Percentiles rank a stretch among this genome's conserved stretches.
These are phyloP conservation scores for Alligator sinensis DNA, from an alignment of 2,113 vertebrate genomes.

Conservation along the genomic window DNA sequence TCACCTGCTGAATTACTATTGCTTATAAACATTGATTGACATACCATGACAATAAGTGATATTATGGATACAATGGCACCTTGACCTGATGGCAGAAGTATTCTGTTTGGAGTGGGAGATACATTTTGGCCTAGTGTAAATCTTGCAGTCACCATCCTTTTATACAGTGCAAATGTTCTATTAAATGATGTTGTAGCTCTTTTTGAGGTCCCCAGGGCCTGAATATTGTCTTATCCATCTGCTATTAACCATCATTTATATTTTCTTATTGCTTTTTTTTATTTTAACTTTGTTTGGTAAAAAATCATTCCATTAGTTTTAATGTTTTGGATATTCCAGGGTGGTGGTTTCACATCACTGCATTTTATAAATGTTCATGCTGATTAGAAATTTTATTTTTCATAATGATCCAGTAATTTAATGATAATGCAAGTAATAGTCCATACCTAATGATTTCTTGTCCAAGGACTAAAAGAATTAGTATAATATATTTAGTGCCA, in stretches of 20 bases:
- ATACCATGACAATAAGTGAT: not conserved
- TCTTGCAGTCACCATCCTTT: not conserved
- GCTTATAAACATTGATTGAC: not conserved
- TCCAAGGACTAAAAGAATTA: slow-evolving; percentile 75
- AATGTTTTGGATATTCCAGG: slow-evolving; percentile 33
- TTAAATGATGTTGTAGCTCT: not conserved
- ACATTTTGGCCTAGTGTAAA: not conserved
- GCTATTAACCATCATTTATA: not conserved
- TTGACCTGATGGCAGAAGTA: not conserved
- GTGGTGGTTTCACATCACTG: slow-evolving; percentile 43
- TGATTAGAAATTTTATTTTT: slow-evolving; percentile 77
- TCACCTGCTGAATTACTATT: not conserved
- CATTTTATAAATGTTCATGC: slow-evolving; percentile 68
- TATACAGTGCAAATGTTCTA: not conserved
- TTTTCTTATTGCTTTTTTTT: slow-evolving; percentile 38
- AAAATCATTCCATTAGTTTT: slow-evolving; percentile 25
- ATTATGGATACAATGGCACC: not conserved
- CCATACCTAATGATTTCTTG: slow-evolving; percentile 75
- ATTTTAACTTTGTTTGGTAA: slow-evolving; percentile 53
- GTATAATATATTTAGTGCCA: slow-evolving; percentile 66
- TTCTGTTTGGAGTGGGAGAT: not conserved
- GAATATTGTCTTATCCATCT: not conserved
- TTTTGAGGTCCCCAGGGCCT: not conserved
- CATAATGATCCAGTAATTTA: slow-evolving; percentile 73
- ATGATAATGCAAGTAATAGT: slow-evolving; percentile 77